Evolutionary conservation across 1,140 invertebrate genomes (phyloP), one percentile per base, ranked within the genome.

Genomic region (Andricus grossulariae): DNA sequence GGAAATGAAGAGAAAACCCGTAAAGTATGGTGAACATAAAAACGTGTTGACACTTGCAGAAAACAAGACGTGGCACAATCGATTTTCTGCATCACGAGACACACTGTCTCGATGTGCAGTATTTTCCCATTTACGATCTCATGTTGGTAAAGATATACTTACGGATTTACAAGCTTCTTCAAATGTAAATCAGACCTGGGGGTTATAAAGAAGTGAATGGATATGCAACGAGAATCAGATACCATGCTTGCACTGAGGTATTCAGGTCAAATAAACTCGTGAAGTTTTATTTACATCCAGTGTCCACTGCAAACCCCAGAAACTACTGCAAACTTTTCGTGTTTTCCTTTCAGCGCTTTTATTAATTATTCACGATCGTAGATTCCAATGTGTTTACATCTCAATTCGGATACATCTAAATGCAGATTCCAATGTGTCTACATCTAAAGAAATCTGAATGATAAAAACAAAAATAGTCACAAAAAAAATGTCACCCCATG

Each of bases 91-190:
- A 66, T 16, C 60, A 66, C 7, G 60, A 66, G 21, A 66, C 32
- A 66, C 25, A 66, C 60, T 66, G 25, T 66, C 60, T 66, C 57
- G 13, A 66, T 5, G 15, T 66, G 15, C 32, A 15, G 60, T 66
- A 66, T 66, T 16, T 16, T 39, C 25, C 16, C 25, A 39, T 66
- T 66, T 66, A 66, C 60, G 60, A 66, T 66, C 32, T 16, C 25
- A 39, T 39, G 25, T 66, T 66, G 32, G 15, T 39, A 13, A 39
- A 66, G 60, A 66, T 66, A 60, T 32, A 32, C 5, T 66, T 39
- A 66, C 60, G 32, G 60, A 45, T 66, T 16, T 66, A 66, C 60
- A 66, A 66, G 25, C 25, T 66, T 66, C 60, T 66, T 66, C 39
- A 39, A 45, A 66, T 66, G 60, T 66, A 39, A 66, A 66, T 66